These are phyloP conservation scores for Glossophaga mutica DNA, from an alignment of 2,797 vertebrate species.

Conservation along the genomic window DNA sequence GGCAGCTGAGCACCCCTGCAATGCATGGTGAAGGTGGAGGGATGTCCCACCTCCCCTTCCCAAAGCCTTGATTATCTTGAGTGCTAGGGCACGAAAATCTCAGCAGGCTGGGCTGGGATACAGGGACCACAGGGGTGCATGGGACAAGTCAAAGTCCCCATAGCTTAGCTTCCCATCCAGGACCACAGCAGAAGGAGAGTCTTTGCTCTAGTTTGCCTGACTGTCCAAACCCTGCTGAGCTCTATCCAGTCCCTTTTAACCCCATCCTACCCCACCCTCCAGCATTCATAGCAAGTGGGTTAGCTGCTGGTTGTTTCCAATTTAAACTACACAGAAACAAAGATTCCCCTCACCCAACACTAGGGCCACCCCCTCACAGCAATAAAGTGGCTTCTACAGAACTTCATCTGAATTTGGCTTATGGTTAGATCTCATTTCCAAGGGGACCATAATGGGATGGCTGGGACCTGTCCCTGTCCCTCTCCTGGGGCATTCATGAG, in stretches of 20 bases:
- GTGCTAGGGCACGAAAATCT: neutral
- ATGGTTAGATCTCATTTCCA: neutral
- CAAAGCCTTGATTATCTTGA: neutral
- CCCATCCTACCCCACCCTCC: neutral
- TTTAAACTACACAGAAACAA: neutral
- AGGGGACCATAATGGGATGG: neutral
- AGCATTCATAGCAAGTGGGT: neutral
- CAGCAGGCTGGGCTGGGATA: neutral
- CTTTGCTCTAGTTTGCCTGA: too few species aligned
- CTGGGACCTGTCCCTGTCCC: neutral
- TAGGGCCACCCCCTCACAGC: neutral
- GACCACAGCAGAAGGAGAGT: neutral
- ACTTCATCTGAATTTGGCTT: neutral
- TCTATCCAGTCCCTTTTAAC: neutral
- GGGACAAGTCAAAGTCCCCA: neutral
- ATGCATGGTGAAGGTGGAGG: neutral
- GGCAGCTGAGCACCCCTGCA: neutral
- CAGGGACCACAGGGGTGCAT: fast-evolving
- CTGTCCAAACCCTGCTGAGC: neutral
- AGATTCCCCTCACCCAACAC: neutral
- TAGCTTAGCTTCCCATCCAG: neutral
- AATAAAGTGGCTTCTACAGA: neutral
- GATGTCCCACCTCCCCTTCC: neutral
- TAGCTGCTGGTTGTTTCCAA: neutral
- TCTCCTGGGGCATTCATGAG: neutral